A percentile compares a stretch with the other conserved stretches of the same genome.
phyloP scores from a whole-genome alignment of 2,113 vertebrate genomes.

The Pogonocichla stellata region DNA sequence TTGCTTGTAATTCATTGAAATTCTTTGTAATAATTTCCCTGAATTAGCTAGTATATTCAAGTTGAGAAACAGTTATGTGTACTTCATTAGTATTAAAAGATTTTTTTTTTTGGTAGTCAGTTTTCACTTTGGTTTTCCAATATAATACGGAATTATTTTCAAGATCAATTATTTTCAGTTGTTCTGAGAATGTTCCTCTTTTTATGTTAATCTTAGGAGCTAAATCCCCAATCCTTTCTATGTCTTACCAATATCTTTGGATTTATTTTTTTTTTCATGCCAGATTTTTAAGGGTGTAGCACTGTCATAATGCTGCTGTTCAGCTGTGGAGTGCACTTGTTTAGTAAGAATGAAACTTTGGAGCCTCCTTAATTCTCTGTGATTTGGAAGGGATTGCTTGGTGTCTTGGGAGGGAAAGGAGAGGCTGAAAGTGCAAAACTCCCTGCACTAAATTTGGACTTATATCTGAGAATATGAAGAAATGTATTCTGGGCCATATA shows the following conservation, averaged over 20 bases:
- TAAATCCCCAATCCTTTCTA: neutral
- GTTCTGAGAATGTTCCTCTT: neutral
- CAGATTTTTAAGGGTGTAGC: neutral
- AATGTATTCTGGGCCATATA: neutral
- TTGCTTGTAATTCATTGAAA: conserved; percentile 26
- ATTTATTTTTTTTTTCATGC: neutral
- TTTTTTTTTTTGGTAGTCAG: neutral
- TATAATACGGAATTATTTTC: neutral
- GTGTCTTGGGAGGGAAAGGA: neutral
- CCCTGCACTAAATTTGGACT: neutral
- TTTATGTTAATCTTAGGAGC: neutral
- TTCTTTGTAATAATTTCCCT: neutral
- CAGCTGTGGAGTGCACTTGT: neutral
- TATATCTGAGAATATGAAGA: neutral
- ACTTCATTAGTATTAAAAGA: neutral
- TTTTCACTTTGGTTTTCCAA: neutral
- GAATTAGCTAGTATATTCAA: neutral
- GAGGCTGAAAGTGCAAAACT: neutral
- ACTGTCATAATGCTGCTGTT: neutral
- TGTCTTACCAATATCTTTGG: neutral
- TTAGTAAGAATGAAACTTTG: neutral
- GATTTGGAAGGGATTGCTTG: neutral
- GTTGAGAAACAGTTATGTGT: neutral
- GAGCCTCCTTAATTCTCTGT: neutral
- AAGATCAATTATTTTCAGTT: neutral